Evolutionary conservation across 92 coral and sea anemone species (phyloP), one percentile per base, ranked within the genome.

Genomic region (Meandrina meandrites): DNA sequence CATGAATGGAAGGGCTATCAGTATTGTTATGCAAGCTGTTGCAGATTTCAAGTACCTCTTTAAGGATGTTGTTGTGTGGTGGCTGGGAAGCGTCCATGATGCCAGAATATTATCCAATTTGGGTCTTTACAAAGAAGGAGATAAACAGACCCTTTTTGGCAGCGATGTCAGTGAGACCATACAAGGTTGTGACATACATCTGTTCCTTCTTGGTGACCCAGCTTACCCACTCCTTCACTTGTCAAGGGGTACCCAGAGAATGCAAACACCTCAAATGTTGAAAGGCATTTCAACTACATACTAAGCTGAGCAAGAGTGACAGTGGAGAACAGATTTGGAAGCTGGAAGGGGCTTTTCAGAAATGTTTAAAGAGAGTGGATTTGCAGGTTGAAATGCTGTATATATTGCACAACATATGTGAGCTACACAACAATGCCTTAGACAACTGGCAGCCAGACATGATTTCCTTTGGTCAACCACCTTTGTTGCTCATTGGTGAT

Each of bases 1-100:
- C 12, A 76, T 87, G 32, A 87, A 87, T 75, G 86, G 24, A 87
- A 74, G 36, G 67, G 74, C 1, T 87, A 70, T 56, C 42, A 87
- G 90, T 37, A 79, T 87, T 30, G 50, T 72, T 14, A 80, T 87
- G 80, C 90, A 87, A 54, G 90, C 90, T 80, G 16, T 87, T n/a
- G 90, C 81, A 51, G 86, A 80, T 75, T 51, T 35, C 51, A 40
- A 36, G 60, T 79, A 87, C 18, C 45, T 87, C 10, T 79, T 79
- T 57, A 53, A 75, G 53, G 66, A 21, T 2, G 28, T 58, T 58
- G 66, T 58, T 58, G 66, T 58, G 28, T 24, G 66, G n/a, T 58
- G 66, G n/a, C 66, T 7, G 27, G 66, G 28, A 21, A 58, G 66
- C 27, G 66, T 58, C 66, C 66, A 58, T 1, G 28, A 58, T 18